Base-by-base conservation (phyloP, 2,888 invertebrate genomes). In the Thera britannica region DNA sequence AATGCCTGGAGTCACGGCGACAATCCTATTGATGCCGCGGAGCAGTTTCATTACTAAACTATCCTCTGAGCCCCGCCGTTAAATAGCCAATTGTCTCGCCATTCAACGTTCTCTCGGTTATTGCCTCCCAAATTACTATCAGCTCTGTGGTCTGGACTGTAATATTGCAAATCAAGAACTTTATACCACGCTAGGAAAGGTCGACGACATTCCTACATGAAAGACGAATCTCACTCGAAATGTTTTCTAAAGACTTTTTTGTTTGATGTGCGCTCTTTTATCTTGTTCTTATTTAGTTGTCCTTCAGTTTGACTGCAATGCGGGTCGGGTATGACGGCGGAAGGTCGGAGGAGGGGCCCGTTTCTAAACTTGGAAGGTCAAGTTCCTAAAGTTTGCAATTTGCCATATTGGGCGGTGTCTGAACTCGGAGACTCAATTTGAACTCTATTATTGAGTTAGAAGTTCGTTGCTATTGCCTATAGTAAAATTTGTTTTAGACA, bases 221-320 rank as follows among this genome's bases (percentile, higher is more conserved):
- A 23, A 23, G 23, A 23, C 23, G 23, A 23, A 23, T 23, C 23
- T 65, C 72, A 74, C 70, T 78, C 71, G 44, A 76, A 78, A 75
- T 75, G 77, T 76, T 76, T 80, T 79, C 75, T 79, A 73, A 72
- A 58, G 54, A 61, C 59, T 51, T 35, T 58, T 60, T 55, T 73
- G 67, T 76, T 69, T 72, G 48, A 68, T 72, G 67, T 70, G 62
- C 52, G 72, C 67, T 73, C 64, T 64, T 58, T 79, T 79, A 78
- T 83, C 81, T 82, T 75, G 76, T 80, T 83, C 76, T 80, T 85
- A 84, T 86, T 86, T 82, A 75, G 77, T 79, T 77, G 87, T 86
- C 86, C 86, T 86, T 89, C 85, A 86, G 83, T 83, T 86, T 83
- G 84, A 85, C 93, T 92, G 93, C 93, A 93, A 86, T 92, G 92